These are phyloP conservation scores for Halcyon malimbica DNA, from an alignment of 2,113 vertebrate genomes.

Conservation along the genomic window DNA sequence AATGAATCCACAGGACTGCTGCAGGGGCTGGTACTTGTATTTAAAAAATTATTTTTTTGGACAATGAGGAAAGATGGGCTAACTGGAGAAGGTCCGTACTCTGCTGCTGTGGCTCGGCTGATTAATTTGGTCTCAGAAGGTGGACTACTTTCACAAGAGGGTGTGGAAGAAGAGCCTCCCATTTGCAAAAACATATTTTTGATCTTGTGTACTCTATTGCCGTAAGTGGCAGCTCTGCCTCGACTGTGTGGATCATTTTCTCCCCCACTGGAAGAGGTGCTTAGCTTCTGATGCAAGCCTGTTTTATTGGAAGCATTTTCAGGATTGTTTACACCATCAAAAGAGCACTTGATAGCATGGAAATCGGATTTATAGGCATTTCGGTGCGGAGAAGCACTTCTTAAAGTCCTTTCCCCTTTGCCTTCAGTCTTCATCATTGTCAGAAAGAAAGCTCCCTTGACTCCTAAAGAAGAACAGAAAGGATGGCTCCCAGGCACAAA, in stretches of 20 bases:
- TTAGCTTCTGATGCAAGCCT: conserved; percentile 67
- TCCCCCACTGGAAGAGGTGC: conserved; percentile 81
- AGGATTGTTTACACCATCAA: conserved; percentile 83
- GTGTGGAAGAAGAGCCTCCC: conserved; percentile 80
- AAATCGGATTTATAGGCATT: conserved; percentile 93
- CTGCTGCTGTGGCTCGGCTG: conserved; percentile 42
- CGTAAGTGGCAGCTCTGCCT: conserved; percentile 85
- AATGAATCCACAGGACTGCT: conserved; percentile 4
- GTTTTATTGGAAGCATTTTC: conserved; percentile 70
- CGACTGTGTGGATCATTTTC: conserved; percentile 81
- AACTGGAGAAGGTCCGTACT: conserved; percentile 72
- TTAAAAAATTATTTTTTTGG: conserved; percentile 74
- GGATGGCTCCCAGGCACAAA: not conserved
- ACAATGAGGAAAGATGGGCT: conserved; percentile 72
- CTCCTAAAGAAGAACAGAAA: not conserved
- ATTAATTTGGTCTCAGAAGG: conserved; percentile 77
- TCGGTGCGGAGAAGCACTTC: conserved; percentile 92
- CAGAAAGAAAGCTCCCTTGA: not conserved
- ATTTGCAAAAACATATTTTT: conserved; percentile 94
- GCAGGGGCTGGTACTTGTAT: conserved; percentile 56
- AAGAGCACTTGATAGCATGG: conserved; percentile 91
- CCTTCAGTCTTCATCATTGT: conserved; percentile 91
- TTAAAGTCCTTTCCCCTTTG: conserved; percentile 87
- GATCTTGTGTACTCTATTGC: conserved; percentile 90
- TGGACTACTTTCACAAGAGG: conserved; percentile 77